Base-by-base conservation (phyloP, 2,888 invertebrate genomes). In the Linyphia triangularis region DNA sequence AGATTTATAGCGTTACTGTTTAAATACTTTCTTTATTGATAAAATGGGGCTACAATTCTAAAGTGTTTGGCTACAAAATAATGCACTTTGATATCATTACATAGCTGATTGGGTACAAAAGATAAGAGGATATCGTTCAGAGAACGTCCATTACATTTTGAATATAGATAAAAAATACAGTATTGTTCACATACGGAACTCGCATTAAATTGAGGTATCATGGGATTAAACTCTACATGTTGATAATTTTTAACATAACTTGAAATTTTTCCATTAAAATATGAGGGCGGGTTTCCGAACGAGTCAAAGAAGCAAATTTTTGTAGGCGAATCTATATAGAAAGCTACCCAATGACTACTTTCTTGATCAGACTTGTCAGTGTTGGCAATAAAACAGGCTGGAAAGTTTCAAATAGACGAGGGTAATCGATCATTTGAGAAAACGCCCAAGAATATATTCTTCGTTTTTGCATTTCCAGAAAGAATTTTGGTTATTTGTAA, bases 311-410 rank as follows among this genome's bases (percentile, higher is more conserved):
- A 89, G 26, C 67, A 67, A 16, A 59, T 40, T 37, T 37, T n/a
- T 4, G 30, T n/a, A 40, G 22, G 22, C 3, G 43, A 22, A 13
- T 40, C 5, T 5, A 69, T 0, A 37, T 89, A 89, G n/a, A 89
- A 61, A 6, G 79, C 70, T 6, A 88, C 19, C 89, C 88, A 89
- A 79, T 84, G 89, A 22, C 33, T 51, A 40, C 88, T 67, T n/a
- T 65, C n/a, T 69, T 83, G 24, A 9, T 28, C n/a, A 3, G 37
- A 24, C 1, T 28, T 2, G 59, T 72, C 88, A 10, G 43, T 30
- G 51, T 89, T 89, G 2, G 40, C 40, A 6, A 89, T 30, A 33
- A 69, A 26, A 6, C 40, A 1, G 10, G 13, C 16, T n/a, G 51
- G 61, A 63, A 24, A 83, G 19, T 16, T 40, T 61, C 43, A 16